Evolutionary conservation across 1,140 invertebrate genomes (phyloP), one percentile per base, ranked within the genome.

Genomic region (Adelges cooleyi): DNA sequence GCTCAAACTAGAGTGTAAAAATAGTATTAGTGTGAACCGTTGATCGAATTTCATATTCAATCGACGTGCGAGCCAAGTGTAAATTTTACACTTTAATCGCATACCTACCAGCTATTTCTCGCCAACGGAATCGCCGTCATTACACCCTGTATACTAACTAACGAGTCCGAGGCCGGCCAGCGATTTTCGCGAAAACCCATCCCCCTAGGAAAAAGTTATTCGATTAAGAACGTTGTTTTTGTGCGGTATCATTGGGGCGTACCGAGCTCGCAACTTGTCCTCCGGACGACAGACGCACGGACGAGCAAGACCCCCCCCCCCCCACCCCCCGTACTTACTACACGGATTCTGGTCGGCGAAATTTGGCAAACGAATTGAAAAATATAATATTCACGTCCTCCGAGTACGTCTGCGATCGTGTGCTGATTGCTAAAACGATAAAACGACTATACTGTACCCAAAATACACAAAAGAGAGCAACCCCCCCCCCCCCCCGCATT

Each of bases 361-460:
- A 11, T 33, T 33, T 33, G 29, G 11, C n/a, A 33, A 6, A 33
- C 11, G 29, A 33, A 33, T 33, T 11, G 11, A 33, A 48, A 62
- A 33, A 62, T 62, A 46, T 46, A 62, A 62, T 62, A 48, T 62
- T 62, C 40, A 62, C 56, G 25, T 62, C 9, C 23, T 59, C 27
- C 20, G 2, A 25, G 36, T 4, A 10, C n/a, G 2, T 29, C 2
- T 29, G 15, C 20, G 18, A 13, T 48, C 42, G 42, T 29, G 22
- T 29, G 27, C 27, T 18, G 56, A 48, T 62, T 62, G 29, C n/a
- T n/a, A 40, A 59, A 59, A 59, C 40, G 0, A n/a, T 15, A 33
- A 46, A 54, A 42, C 15, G 17, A 33, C 29, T 33, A 11, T n/a
- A 33, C 29, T 33, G 29, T 33, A 33, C 5, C 5, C 29, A 6